Conservation (phyloP, 2,797 vertebrate species). For the Calcarius lapponicus region DNA sequence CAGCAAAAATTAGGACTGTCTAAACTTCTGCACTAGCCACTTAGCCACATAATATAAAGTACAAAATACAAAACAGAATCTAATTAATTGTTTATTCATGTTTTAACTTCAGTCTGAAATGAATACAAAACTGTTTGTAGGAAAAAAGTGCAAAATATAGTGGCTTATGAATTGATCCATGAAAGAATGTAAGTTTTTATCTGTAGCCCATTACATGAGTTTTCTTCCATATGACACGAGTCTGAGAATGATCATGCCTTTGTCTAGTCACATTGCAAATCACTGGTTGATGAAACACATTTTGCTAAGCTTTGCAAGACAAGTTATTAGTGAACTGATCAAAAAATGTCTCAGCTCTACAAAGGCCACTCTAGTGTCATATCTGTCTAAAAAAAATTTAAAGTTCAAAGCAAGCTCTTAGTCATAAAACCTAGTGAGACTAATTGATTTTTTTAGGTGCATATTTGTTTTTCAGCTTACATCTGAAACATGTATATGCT, state of each 20-base stretch:
- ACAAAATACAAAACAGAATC: not conserved
- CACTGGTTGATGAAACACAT: not conserved
- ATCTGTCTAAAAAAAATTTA: not conserved
- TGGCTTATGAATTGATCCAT: not conserved
- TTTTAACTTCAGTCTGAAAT: not conserved
- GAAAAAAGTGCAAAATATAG: not conserved
- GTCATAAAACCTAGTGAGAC: not conserved
- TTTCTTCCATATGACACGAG: not conserved
- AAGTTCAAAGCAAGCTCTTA: not conserved
- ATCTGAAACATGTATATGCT: not conserved
- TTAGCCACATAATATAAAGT: not conserved
- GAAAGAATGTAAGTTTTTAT: not conserved
- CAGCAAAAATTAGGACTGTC: slow-evolving; percentile 6
- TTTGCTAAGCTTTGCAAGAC: not conserved
- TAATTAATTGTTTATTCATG: not conserved
- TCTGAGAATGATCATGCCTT: not conserved
- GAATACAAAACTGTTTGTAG: not conserved
- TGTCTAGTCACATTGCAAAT: not conserved
- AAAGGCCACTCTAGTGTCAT: not conserved
- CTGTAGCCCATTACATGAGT: not conserved
- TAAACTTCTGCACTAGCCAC: not conserved
- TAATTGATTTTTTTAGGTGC: not conserved
- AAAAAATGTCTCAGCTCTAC: not conserved
- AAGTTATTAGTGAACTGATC: not conserved
- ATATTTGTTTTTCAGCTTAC: not conserved